Evolutionary conservation across 2,888 invertebrate species (phyloP), one percentile per base, ranked within the genome.

Genomic region (Nycteola revayana): DNA sequence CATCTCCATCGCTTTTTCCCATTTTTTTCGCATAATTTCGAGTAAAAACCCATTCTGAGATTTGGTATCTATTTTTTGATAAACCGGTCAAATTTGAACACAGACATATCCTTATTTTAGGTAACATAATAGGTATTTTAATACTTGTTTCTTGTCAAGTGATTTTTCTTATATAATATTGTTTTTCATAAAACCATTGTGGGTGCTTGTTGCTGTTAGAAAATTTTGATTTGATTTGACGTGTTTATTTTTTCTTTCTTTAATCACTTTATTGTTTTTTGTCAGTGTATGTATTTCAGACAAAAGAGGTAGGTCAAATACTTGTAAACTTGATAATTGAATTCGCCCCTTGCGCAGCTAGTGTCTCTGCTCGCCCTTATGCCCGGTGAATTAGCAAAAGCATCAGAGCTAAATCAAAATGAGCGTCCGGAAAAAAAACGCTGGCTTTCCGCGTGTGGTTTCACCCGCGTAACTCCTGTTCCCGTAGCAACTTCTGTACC

Each of bases 21-120:
- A 5, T 3, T 14, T 5, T 69, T 39, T 71, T 74, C n/a, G 71
- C 69, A 32, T 71, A 81, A 18, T 45, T 35, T 7, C 77, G 60
- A 11, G 41, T 39, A 1, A 54, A 33, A 8, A 49, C 32, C 17
- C 45, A 32, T 4, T 58, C 54, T 9, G 39, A 26, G 4, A 35
- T 31, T 17, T 40, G 39, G 7, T 55, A 48, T 1, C 49, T 26
- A 2, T 28, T 22, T 33, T 49, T 60, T 6, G 56, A 40, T 5
- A 41, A 30, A 25, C 36, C 43, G 3, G 44, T 9, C 0, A 74
- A 23, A 50, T 41, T 54, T 9, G 56, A 53, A 54, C 61, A 69
- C 10, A 72, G 21, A 25, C 37, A 21, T n/a, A 21, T 49, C 31
- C 55, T 67, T 20, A 64, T n/a, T n/a, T 60, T 30, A 38, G 65